Evolutionary conservation across 2,888 invertebrate species (phyloP).

Genomic region (Microctonus aethiopoides): DNA sequence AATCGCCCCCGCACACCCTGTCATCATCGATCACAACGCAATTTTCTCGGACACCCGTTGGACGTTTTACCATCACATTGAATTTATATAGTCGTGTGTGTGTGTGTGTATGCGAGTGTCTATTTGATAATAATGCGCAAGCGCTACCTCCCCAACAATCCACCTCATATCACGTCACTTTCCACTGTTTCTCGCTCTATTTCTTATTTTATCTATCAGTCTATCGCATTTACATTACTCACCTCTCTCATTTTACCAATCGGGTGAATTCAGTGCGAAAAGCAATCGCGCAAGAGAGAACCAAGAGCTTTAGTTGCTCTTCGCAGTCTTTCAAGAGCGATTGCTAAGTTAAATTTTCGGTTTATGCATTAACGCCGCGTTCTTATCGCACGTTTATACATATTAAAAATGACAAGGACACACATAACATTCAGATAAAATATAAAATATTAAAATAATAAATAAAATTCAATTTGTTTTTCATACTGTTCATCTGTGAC

Average conservation of each 20-base stretch:
- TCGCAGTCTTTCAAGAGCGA: background rate
- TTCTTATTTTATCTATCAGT: no score
- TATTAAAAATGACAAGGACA: background rate
- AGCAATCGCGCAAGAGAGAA: background rate
- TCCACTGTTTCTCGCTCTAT: background rate
- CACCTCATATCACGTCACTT: constrained; percentile 1
- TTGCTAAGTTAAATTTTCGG: no score
- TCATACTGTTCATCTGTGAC: no score
- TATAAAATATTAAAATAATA: background rate
- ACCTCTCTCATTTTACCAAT: background rate
- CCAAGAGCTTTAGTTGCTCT: background rate
- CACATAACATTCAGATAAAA: background rate
- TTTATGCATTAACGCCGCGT: no score
- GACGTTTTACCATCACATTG: constrained; percentile 19
- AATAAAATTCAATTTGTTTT: background rate
- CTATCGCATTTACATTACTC: no score
- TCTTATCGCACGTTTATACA: background rate
- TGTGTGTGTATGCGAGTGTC: constrained; percentile 29
- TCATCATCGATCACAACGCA: constrained; percentile 26
- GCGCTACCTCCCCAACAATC: constrained; percentile 19
- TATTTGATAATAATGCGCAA: constrained; percentile 21
- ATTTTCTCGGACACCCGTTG: constrained; percentile 33
- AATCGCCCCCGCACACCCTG: background rate
- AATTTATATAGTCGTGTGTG: constrained; percentile 30
- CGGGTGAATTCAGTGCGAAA: background rate